Conservation (phyloP, 2,888 invertebrate species). For the Eubasilissa splendida region DNA sequence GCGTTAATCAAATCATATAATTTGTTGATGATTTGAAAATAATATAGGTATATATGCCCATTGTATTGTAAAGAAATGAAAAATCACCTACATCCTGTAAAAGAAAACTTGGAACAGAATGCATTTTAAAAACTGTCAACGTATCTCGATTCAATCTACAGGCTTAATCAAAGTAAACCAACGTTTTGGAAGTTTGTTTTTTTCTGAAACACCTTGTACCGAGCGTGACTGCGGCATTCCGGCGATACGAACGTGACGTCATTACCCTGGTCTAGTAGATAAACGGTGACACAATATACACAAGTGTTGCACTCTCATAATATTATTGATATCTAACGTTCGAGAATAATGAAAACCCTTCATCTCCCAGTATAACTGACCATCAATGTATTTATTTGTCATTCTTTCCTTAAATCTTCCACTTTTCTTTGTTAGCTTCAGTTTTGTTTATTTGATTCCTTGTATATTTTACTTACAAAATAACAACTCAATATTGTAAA, state of each 20-base stretch:
- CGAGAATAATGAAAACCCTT: background rate
- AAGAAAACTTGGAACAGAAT: background rate
- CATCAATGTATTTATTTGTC: too few relatives aligned
- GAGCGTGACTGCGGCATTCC: constrained; percentile 2
- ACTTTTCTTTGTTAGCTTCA: too few relatives aligned
- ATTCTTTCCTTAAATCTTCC: too few relatives aligned
- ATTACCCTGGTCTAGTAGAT: constrained; percentile 4
- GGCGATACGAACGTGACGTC: constrained; percentile 21
- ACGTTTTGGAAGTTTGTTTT: constrained; percentile 12
- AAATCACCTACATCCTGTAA: background rate
- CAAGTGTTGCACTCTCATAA: background rate
- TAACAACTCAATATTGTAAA: too few relatives aligned
- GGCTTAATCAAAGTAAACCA: constrained; percentile 5
- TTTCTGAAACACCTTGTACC: background rate
- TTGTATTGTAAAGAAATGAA: too few relatives aligned
- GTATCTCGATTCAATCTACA: constrained; percentile 19
- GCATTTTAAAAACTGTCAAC: constrained; percentile 15
- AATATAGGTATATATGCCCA: too few relatives aligned
- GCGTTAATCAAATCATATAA: too few relatives aligned
- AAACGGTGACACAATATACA: constrained; percentile 4
- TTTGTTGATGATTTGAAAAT: too few relatives aligned
- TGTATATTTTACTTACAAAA: too few relatives aligned
- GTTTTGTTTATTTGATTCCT: too few relatives aligned
- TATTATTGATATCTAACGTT: background rate
- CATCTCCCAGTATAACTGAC: too few relatives aligned